A percentile compares a stretch with the other conserved stretches of the same genome.
phyloP scores from a whole-genome alignment of 2,888 invertebrate genomes.

The Luperina nickerlii region DNA sequence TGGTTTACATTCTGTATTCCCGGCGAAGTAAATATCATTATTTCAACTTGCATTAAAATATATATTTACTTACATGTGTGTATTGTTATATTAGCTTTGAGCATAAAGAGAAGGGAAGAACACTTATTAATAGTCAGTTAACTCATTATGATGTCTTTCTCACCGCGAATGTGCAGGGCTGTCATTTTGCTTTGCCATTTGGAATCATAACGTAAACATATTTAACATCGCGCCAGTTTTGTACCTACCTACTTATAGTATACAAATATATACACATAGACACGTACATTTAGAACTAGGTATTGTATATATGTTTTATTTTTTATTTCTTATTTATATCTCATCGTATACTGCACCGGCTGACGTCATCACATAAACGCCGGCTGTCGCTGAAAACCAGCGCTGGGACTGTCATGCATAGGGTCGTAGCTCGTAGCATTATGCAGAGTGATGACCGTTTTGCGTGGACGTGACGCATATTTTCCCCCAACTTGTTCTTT shows the following conservation, averaged over 20 bases:
- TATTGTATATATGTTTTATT: not conserved
- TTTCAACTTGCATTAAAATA: not conserved
- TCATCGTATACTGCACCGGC: not conserved
- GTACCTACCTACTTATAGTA: no score
- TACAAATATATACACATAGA: not conserved
- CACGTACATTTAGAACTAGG: not conserved
- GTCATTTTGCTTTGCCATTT: not conserved
- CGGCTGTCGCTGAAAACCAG: no score
- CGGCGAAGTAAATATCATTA: constrained; percentile 1
- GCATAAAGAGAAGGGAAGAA: not conserved
- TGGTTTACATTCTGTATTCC: not conserved
- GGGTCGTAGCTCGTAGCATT: no score
- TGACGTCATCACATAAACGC: not conserved
- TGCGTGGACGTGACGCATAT: no score
- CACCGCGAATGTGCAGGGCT: not conserved
- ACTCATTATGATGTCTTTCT: not conserved
- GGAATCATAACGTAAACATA: not conserved
- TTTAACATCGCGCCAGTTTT: not conserved
- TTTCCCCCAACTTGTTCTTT: no score
- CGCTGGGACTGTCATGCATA: no score
- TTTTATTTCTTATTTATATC: not conserved
- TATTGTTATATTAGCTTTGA: not conserved
- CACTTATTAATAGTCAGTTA: not conserved
- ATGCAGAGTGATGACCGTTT: no score
- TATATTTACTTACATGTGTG: constrained; percentile 7